phyloP scores from a whole-genome alignment of 2,888 invertebrate genomes.

The Sinopyrophorus schimmeli region DNA sequence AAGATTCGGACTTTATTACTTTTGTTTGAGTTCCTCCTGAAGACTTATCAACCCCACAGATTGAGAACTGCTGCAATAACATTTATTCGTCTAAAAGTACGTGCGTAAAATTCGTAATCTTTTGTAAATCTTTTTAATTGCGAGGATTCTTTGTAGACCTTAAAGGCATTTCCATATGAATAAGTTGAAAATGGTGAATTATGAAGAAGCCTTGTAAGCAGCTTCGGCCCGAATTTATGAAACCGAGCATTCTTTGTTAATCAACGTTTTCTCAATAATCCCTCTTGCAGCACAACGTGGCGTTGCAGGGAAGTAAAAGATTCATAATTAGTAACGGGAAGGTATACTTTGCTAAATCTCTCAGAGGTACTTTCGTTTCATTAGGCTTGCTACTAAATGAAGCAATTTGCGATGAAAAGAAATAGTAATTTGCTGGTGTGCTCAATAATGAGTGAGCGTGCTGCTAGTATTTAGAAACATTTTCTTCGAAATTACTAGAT shows the following conservation, averaged over 20 bases:
- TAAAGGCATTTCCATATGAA: not conserved
- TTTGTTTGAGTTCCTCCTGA: too few relatives aligned
- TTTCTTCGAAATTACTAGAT: slow-evolving; percentile 10
- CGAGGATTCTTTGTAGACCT: not conserved
- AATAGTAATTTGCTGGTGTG: slow-evolving; percentile 44
- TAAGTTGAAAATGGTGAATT: slow-evolving; percentile 5
- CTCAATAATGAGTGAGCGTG: slow-evolving; percentile 41
- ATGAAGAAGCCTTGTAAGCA: slow-evolving; percentile 21
- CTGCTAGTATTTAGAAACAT: slow-evolving; percentile 17
- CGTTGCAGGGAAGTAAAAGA: slow-evolving; percentile 36
- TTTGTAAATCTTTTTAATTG: too few relatives aligned
- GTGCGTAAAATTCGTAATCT: too few relatives aligned
- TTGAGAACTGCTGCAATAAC: too few relatives aligned
- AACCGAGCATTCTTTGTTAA: slow-evolving; percentile 34
- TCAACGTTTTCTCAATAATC: slow-evolving; percentile 37
- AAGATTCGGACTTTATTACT: too few relatives aligned
- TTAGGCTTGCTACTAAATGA: slow-evolving; percentile 44
- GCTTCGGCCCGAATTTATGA: slow-evolving; percentile 31
- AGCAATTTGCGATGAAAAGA: slow-evolving; percentile 49
- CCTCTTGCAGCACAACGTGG: slow-evolving; percentile 29
- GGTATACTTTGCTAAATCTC: slow-evolving; percentile 36
- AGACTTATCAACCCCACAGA: too few relatives aligned
- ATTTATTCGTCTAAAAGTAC: too few relatives aligned
- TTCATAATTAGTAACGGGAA: slow-evolving; percentile 39
- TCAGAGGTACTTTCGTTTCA: slow-evolving; percentile 38